phyloP scores from a whole-genome alignment of 2,888 invertebrate species.

The Scaeva pyrastri region DNA sequence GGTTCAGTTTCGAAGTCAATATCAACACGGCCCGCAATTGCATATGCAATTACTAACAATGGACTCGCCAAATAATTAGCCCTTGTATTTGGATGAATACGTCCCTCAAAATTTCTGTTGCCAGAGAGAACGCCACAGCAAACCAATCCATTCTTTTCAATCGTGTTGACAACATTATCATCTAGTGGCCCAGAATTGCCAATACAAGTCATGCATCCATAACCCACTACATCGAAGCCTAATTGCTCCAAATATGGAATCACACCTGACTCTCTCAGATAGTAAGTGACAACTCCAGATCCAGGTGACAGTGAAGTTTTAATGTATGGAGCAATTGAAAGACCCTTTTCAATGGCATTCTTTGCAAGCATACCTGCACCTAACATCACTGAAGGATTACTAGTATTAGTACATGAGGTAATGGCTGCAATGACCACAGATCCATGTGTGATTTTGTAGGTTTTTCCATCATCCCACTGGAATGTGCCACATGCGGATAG shows the following conservation, averaged over 20 bases:
- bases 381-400: slow-evolving; percentile 99
- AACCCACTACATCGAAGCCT: slow-evolving; percentile 98
- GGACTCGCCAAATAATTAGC: slow-evolving; percentile 99
- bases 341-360: slow-evolving; percentile 96
- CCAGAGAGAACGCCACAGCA: slow-evolving; percentile 98
- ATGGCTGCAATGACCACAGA: slow-evolving; percentile 99
- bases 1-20: slow-evolving; percentile 97
- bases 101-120: slow-evolving; percentile 98
- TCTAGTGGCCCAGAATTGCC: slow-evolving; percentile 98
- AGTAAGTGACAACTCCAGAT: slow-evolving; percentile 96
- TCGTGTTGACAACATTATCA: slow-evolving; percentile 95
- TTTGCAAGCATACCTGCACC: slow-evolving; percentile 97
- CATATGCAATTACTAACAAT: slow-evolving; percentile 97
- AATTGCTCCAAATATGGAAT: slow-evolving; percentile 93
- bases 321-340: slow-evolving; percentile 95
- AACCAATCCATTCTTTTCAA: slow-evolving; percentile 97
- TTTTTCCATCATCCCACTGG: slow-evolving; percentile 90
- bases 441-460: slow-evolving; percentile 93
- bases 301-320: slow-evolving; percentile 99
- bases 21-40: slow-evolving; percentile 96
- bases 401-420: slow-evolving; percentile 99
- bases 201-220: slow-evolving; percentile 99
- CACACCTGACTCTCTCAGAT: slow-evolving; percentile 93
- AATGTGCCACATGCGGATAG: slow-evolving; percentile 88
- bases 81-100: slow-evolving; percentile 97